phyloP scores from a whole-genome alignment of 2,113 vertebrate species.

The mouse (Mus musculus) region GRCm39 chr19:29918501-29919000 shows the following conservation, averaged over 20 bases:
- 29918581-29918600: slow-evolving; percentile 5
- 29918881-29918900: too few species aligned
- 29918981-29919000: not conserved
- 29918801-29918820: not conserved
- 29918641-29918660: not conserved
- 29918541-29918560: not conserved
- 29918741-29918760: not conserved
- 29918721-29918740: not conserved
- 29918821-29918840: not conserved
- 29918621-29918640: not conserved
- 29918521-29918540: not conserved
- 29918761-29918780: not conserved
- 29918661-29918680: not conserved
- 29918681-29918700: slow-evolving; percentile 28
- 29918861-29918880: not conserved
- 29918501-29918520: not conserved
- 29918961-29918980: not conserved
- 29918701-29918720: slow-evolving; percentile 17
- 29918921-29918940: not conserved
- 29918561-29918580: not conserved
- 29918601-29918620: slow-evolving; percentile 34
- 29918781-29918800: not conserved
- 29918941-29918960: not conserved
- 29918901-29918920: not conserved
- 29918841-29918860: not conserved